Evolutionary conservation across 2,113 vertebrate genomes (phyloP).

Genomic region (Menura novaehollandiae): DNA sequence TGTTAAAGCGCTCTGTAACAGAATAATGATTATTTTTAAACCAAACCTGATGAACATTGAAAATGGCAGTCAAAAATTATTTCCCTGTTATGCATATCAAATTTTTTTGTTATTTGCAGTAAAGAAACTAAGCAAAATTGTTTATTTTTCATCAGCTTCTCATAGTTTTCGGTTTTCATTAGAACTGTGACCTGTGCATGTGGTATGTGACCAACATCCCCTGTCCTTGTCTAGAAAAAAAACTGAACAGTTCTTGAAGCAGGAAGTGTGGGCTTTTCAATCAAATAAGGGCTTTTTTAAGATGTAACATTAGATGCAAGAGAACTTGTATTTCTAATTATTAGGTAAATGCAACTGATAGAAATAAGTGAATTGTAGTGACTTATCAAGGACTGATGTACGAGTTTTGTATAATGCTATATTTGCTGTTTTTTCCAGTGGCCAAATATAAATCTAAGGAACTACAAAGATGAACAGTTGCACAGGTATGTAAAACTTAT

Average conservation of each 20-base stretch:
- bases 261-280: not conserved
- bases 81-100: not conserved
- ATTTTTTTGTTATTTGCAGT: not conserved
- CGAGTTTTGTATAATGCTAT: not conserved
- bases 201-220: not conserved
- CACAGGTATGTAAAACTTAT: slow-evolving; percentile 84
- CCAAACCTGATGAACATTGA: not conserved
- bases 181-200: not conserved
- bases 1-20: not conserved
- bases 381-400: not conserved
- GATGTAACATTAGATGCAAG: not conserved
- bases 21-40: not conserved
- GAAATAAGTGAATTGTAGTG: not conserved
- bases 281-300: not conserved
- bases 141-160: not conserved
- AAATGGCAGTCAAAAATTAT: not conserved
- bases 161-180: not conserved
- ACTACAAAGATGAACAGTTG: slow-evolving; percentile 98
- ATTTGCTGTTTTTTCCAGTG: slow-evolving; percentile 79
- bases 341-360: not conserved
- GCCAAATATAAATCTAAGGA: slow-evolving; percentile 95
- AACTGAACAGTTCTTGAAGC: not conserved
- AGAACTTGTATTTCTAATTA: not conserved
- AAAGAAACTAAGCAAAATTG: not conserved
- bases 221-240: not conserved